Percentiles rank a stretch among this genome's conserved stretches.
These are phyloP conservation scores for Bursaphelenchus okinawaensis DNA, from an alignment of 2,888 invertebrate species.

Conservation along the genomic window DNA sequence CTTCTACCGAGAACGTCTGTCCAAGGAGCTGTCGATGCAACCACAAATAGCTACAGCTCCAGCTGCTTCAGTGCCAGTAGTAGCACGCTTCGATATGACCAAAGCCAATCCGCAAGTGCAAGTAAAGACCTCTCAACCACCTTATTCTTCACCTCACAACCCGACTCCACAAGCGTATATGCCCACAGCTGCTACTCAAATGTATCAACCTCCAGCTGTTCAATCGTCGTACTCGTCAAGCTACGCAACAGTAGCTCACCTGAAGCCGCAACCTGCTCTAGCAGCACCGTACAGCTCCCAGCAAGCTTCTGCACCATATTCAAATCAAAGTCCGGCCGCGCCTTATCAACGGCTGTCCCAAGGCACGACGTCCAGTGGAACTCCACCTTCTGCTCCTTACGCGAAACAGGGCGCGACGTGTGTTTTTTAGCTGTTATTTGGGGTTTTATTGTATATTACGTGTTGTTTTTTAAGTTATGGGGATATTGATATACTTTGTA, in stretches of 20 bases:
- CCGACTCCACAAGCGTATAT: background rate
- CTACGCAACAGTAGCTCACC: background rate
- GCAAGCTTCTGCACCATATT: background rate
- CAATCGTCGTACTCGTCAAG: background rate
- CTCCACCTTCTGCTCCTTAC: background rate
- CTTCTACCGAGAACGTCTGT: constrained; percentile 52
- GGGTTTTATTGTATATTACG: background rate
- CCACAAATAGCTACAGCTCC: constrained; percentile 17
- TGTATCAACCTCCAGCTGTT: background rate
- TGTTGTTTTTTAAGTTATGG: background rate
- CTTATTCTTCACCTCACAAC: no score
- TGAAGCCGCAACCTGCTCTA: background rate
- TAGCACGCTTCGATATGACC: constrained; percentile 14
- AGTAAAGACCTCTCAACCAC: background rate
- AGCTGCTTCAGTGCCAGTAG: constrained; percentile 7
- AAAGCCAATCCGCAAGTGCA: background rate
- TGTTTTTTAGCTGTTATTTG: background rate
- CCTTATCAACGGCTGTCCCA: background rate
- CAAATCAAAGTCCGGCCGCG: background rate
- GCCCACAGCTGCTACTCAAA: background rate
- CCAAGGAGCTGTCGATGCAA: constrained; percentile 42
- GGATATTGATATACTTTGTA: background rate
- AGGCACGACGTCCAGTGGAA: background rate
- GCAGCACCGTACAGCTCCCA: background rate
- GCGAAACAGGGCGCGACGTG: background rate